Conservation (phyloP, 2,113 vertebrate species). For the Scomber scombrus region DNA sequence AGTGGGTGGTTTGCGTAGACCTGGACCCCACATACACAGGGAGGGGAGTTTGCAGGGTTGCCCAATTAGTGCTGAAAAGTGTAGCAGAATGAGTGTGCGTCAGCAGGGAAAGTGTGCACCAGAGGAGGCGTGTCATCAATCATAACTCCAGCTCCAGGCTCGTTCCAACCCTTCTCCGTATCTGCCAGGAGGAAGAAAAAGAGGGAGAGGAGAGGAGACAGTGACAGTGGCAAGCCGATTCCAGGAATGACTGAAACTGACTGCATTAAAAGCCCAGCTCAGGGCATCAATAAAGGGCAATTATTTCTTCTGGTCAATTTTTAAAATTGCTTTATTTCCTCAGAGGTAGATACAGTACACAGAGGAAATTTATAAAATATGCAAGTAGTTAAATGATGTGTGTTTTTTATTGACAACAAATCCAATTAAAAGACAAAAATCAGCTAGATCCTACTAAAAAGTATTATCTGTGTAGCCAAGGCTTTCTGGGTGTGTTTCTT, state of each 20-base stretch:
- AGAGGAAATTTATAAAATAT: slow-evolving; percentile 5
- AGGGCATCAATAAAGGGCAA: slow-evolving; percentile 25
- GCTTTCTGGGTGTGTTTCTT: not conserved
- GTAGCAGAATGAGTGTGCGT: slow-evolving; percentile 78
- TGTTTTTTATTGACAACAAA: not conserved
- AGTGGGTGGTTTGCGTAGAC: slow-evolving; percentile 75
- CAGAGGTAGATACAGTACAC: not conserved
- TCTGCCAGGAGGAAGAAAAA: slow-evolving; percentile 70
- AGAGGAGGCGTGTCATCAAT: slow-evolving; percentile 86
- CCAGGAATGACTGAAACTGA: slow-evolving; percentile 45
- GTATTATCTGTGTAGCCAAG: not conserved
- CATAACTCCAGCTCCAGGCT: slow-evolving; percentile 80
- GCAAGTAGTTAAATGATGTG: not conserved
- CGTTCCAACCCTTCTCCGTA: slow-evolving; percentile 70
- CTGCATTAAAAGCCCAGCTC: slow-evolving; percentile 21
- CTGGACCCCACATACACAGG: slow-evolving; percentile 62
- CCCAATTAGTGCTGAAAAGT: slow-evolving; percentile 86
- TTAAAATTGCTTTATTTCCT: not conserved
- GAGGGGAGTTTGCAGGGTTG: slow-evolving; percentile 77
- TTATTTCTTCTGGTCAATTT: slow-evolving; percentile 24
- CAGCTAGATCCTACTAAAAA: not conserved
- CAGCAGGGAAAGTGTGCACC: slow-evolving; percentile 82
- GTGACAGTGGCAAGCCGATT: slow-evolving; percentile 61
- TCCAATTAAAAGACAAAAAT: not conserved
- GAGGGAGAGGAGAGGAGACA: slow-evolving; percentile 48